A percentile compares a stretch with the other conserved stretches of the same genome.
Conservation (phyloP, 2,113 vertebrate species). For the Osmerus eperlanus region DNA sequence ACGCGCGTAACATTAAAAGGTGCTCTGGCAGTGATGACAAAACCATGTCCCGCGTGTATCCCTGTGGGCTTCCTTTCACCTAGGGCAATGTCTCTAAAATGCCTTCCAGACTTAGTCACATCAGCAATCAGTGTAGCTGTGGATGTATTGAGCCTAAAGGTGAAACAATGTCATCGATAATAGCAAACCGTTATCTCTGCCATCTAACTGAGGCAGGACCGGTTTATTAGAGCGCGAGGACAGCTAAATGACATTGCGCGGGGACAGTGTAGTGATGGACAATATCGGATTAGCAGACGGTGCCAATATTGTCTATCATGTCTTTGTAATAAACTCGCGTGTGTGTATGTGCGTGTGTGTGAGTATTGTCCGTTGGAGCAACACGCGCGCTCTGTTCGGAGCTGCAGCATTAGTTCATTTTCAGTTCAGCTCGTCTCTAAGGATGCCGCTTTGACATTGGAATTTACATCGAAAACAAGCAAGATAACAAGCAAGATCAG, state of each 20-base stretch:
- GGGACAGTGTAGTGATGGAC: background rate
- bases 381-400: slow-evolving; percentile 2
- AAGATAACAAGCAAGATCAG: slow-evolving; percentile 53
- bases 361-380: background rate
- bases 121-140: background rate
- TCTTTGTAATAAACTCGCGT: slow-evolving; percentile 12
- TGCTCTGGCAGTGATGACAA: background rate
- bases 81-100: background rate
- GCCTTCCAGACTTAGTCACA: background rate
- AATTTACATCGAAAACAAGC: slow-evolving; percentile 56
- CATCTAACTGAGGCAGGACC: background rate
- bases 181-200: background rate
- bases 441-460: slow-evolving; percentile 52
- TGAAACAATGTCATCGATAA: slow-evolving; percentile 13
- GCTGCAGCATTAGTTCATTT: slow-evolving; percentile 60
- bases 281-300: background rate
- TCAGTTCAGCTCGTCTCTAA: slow-evolving; percentile 58
- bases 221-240: background rate
- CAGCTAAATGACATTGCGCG: slow-evolving; percentile 1
- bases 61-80: background rate
- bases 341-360: background rate
- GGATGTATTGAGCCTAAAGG: background rate
- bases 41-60: slow-evolving; percentile 35
- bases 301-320: background rate
- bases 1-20: background rate